Evolutionary conservation across 2,113 vertebrate genomes (phyloP).

Genomic region (Eupsittula cactorum): DNA sequence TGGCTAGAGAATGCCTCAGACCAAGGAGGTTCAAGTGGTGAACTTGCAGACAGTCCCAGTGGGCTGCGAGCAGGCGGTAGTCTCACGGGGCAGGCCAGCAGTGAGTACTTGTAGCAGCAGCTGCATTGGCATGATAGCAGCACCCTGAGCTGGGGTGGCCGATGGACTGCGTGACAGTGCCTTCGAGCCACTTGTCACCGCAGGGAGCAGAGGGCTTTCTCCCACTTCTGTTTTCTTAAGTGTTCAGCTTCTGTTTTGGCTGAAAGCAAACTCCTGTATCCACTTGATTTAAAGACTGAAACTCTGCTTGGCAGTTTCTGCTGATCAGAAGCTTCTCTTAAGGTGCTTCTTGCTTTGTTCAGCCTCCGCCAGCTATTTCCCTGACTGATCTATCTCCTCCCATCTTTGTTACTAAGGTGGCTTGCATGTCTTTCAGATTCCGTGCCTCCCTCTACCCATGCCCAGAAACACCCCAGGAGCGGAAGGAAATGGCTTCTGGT

Average conservation of each 20-base stretch:
- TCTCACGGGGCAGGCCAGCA: neutral
- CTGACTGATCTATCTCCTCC: neutral
- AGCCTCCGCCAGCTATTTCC: neutral
- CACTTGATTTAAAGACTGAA: neutral
- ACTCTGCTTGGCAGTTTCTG: neutral
- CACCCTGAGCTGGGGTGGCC: neutral
- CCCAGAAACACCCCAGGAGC: constrained; percentile 94
- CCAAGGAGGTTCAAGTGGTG: neutral
- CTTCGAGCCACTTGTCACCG: neutral
- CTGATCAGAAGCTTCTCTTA: neutral
- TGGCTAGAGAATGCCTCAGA: neutral
- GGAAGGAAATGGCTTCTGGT: constrained; percentile 97
- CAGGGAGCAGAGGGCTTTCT: neutral
- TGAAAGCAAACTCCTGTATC: neutral
- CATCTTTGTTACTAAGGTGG: neutral
- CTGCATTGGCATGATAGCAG: neutral
- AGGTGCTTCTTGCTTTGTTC: neutral
- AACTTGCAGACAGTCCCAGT: neutral
- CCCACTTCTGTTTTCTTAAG: neutral
- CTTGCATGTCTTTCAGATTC: constrained; percentile 81
- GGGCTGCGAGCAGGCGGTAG: neutral
- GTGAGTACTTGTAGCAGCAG: neutral
- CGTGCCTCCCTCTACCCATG: constrained; percentile 96
- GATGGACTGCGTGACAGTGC: neutral
- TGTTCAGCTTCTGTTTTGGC: neutral